These are phyloP conservation scores for Ophion slaviceki DNA, from an alignment of 2,888 invertebrate genomes.

Conservation along the genomic window DNA sequence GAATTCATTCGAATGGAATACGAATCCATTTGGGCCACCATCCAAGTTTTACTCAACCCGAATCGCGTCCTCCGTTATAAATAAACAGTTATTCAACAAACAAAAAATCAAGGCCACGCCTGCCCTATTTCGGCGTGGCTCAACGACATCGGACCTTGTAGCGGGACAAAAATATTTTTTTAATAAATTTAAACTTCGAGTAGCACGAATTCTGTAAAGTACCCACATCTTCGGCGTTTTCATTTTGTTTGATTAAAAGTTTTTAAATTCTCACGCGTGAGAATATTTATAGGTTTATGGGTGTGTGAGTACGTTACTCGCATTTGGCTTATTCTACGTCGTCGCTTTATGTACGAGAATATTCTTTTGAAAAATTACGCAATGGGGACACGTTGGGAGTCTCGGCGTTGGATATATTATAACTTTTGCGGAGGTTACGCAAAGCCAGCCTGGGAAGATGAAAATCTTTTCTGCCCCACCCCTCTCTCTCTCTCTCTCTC, in stretches of 20 bases:
- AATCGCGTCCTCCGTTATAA: neutral
- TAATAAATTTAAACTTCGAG: too few species aligned
- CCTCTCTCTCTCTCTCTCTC: neutral
- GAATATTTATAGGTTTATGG: too few species aligned
- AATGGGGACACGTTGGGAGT: neutral
- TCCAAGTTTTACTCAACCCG: constrained; percentile 4
- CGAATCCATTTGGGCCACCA: neutral
- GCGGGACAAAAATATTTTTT: too few species aligned
- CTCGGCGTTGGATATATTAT: constrained; percentile 1
- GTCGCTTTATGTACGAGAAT: neutral
- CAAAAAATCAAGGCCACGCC: neutral
- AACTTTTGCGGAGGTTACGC: constrained; percentile 30
- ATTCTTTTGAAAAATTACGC: constrained; percentile 11
- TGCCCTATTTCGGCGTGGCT: neutral
- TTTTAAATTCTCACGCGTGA: too few species aligned
- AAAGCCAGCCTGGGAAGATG: constrained; percentile 7
- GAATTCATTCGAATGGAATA: neutral
- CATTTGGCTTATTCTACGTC: constrained; percentile 8
- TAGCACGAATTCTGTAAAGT: too few species aligned
- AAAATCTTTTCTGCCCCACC: neutral
- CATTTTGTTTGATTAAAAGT: too few species aligned
- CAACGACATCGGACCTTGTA: too few species aligned
- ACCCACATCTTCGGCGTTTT: too few species aligned
- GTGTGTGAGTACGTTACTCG: too few species aligned
- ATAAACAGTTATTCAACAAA: neutral